Percentiles rank a stretch among this genome's conserved stretches.
These are phyloP conservation scores for Phymorhynchus buccinoides DNA, from an alignment of 1,140 invertebrate species.

Conservation along the genomic window DNA sequence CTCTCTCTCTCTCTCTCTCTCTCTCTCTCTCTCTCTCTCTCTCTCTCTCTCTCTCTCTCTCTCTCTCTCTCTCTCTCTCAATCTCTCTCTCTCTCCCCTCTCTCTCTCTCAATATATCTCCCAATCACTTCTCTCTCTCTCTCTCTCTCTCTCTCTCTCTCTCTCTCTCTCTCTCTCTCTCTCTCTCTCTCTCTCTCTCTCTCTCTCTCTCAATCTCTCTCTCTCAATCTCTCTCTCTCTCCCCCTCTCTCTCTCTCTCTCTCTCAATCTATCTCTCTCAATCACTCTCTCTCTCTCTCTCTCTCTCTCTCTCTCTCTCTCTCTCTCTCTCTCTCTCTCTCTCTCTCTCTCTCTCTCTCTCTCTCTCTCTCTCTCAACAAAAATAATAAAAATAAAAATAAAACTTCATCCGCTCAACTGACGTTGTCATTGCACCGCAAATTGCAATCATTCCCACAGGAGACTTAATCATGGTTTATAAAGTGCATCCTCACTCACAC, in stretches of 20 bases:
- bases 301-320: neutral
- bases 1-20: neutral
- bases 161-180: too few relatives aligned
- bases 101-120: neutral
- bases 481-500: too few relatives aligned
- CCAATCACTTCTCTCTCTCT: too few relatives aligned
- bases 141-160: too few relatives aligned
- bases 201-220: too few relatives aligned
- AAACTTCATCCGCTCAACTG: too few relatives aligned
- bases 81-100: neutral
- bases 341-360: neutral
- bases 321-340: neutral
- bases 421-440: too few relatives aligned
- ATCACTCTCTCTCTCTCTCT: neutral
- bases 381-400: too few relatives aligned
- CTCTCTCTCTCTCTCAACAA: neutral
- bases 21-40: constrained; percentile 10
- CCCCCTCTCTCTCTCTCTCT: neutral
- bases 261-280: neutral
- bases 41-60: neutral
- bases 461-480: too few relatives aligned
- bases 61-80: neutral
- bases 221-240: too few relatives aligned
- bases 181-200: neutral
- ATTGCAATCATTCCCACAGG: too few relatives aligned